These are phyloP conservation scores for Corythucha ciliata DNA, from an alignment of 2,888 invertebrate genomes.

Conservation along the genomic window DNA sequence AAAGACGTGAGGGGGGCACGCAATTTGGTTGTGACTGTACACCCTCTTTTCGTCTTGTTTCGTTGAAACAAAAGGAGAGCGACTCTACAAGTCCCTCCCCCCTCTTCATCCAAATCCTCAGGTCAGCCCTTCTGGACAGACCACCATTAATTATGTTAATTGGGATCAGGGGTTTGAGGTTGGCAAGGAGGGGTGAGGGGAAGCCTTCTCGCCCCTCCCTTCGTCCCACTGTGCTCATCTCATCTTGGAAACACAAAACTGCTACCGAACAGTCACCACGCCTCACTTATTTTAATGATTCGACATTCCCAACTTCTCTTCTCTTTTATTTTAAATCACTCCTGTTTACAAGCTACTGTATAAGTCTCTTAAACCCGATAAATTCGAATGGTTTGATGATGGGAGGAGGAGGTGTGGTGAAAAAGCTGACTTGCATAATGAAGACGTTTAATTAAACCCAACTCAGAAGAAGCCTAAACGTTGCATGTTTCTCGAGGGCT, in stretches of 20 bases:
- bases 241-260: no score
- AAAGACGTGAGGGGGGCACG: neutral
- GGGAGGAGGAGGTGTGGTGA: no score
- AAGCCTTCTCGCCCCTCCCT: no score
- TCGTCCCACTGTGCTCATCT: no score
- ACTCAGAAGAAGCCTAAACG: no score
- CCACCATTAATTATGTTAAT: slow-evolving; percentile 23
- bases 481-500: no score
- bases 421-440: no score
- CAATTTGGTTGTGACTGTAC: neutral
- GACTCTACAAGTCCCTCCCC: no score
- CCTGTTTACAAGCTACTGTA: slow-evolving; percentile 6
- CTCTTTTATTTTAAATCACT: slow-evolving; percentile 6
- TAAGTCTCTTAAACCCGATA: neutral
- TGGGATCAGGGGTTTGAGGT: slow-evolving; percentile 2
- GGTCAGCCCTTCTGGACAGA: slow-evolving; percentile 4
- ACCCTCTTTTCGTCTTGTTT: no score
- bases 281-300: slow-evolving; percentile 7
- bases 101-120: no score
- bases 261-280: slow-evolving; percentile 6
- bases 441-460: no score
- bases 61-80: slow-evolving; percentile 14
- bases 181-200: neutral
- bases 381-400: neutral
- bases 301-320: slow-evolving; percentile 4